Evolutionary conservation across 2,888 invertebrate genomes (phyloP), one percentile per base, ranked within the genome.

Genomic region (Mactromeris polynyma): DNA sequence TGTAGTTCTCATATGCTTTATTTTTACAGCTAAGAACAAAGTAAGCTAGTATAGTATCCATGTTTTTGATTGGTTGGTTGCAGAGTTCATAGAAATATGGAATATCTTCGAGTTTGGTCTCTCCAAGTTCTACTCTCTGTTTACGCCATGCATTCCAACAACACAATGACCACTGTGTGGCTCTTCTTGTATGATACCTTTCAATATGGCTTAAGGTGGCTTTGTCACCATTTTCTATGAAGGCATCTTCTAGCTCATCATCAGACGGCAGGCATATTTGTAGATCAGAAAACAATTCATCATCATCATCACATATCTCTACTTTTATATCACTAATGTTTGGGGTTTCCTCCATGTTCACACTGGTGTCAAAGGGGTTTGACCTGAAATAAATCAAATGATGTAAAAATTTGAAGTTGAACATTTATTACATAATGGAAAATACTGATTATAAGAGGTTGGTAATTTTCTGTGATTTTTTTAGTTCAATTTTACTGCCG

Each of bases 1-100:
- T 54, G 54, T 89, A 89, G 21, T 89, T 82, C n/a, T 64, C 79
- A 19, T 78, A 64, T 0, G 40, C 69, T 14, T 42, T 77, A 36
- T 77, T 79, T 58, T 77, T 82, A 14, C 86, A 51, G 26, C 77
- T 83, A 11, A 40, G 40, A 2, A 89, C 79, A 84, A 89, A 89
- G 36, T 19, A 33, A 17, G 79, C 81, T 21, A 89, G 26, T 19
- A 51, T 21, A 17, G 11, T 17, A 36, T 89, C 89, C 11, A 89
- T 79, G 4, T 36, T 46, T 17, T 64, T 38, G 46, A 69, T 31
- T 21, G 64, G 42, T n/a, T 83, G 19, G 9, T 11, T 42, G 42
- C 83, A 78, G 7, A 88, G n/a, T 11, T 88, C 85, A 54, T 54
- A 33, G 69, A 88, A 77, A 19, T 38, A 77, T 9, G 88, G 84